A percentile compares a stretch with the other conserved stretches of the same genome.
phyloP scores from a whole-genome alignment of 2,113 vertebrate genomes.

The Anthoscopus minutus region DNA sequence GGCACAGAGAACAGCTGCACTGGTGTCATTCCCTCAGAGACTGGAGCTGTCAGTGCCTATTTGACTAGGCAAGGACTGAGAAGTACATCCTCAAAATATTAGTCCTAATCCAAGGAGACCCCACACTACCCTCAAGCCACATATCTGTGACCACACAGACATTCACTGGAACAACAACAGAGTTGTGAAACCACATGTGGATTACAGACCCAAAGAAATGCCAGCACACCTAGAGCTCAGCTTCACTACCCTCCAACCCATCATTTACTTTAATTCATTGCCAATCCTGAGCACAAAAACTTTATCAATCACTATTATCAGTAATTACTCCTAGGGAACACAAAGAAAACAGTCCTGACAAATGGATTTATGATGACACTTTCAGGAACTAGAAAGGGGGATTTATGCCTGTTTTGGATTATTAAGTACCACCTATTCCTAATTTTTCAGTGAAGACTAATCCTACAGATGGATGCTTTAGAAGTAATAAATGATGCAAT shows the following conservation, averaged over 20 bases:
- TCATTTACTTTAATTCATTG: not conserved
- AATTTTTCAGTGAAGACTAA: conserved; percentile 12
- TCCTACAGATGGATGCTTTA: conserved; percentile 4
- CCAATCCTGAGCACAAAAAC: not conserved
- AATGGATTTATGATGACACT: not conserved
- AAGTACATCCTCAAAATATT: not conserved
- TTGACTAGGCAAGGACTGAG: not conserved
- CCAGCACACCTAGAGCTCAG: not conserved
- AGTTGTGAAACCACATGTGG: not conserved
- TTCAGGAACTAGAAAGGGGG: not conserved
- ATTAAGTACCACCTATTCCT: not conserved
- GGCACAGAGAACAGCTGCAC: not conserved
- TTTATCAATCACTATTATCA: not conserved
- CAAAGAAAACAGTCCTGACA: not conserved
- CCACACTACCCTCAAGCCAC: not conserved
- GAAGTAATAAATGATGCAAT: conserved; percentile 2
- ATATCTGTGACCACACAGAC: not conserved
- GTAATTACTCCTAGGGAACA: not conserved
- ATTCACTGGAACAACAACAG: not conserved
- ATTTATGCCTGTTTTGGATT: not conserved
- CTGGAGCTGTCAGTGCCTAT: not conserved
- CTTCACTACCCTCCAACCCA: not conserved
- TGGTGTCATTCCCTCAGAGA: not conserved
- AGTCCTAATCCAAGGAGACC: not conserved
- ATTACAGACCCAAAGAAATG: not conserved